phyloP scores from a whole-genome alignment of 2,797 vertebrate genomes.

The Siniperca scherzeri region DNA sequence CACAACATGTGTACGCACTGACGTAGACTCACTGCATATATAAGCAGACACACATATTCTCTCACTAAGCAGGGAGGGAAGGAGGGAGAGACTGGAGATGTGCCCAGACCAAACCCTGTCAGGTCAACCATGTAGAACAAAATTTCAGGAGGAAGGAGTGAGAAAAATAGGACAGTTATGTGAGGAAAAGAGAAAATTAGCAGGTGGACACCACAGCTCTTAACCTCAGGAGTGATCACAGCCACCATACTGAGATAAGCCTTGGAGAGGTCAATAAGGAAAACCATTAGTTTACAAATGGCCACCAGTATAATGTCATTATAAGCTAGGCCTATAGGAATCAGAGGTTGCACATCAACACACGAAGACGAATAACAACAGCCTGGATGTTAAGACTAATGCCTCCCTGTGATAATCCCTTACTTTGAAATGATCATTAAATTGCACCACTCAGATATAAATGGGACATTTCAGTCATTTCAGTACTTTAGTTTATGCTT shows the following conservation, averaged over 20 bases:
- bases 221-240: slow-evolving; percentile 62
- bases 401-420: slow-evolving; percentile 48
- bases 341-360: slow-evolving; percentile 51
- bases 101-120: slow-evolving; percentile 21
- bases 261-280: slow-evolving; percentile 72
- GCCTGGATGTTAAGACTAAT: slow-evolving; percentile 56
- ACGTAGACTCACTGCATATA: background rate
- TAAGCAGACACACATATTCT: slow-evolving; percentile 2
- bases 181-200: slow-evolving; percentile 53
- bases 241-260: slow-evolving; percentile 66
- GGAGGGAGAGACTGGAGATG: background rate
- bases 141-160: slow-evolving; percentile 31
- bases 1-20: background rate
- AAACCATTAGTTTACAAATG: slow-evolving; percentile 77
- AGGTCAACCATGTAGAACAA: slow-evolving; percentile 25
- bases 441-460: slow-evolving; percentile 56
- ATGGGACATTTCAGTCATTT: slow-evolving; percentile 55
- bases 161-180: slow-evolving; percentile 26
- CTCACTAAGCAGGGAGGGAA: background rate
- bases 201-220: slow-evolving; percentile 31
- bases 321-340: slow-evolving; percentile 50
- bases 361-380: slow-evolving; percentile 54
- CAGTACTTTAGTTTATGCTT: slow-evolving; percentile 55
- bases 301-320: slow-evolving; percentile 61
- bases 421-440: slow-evolving; percentile 61